These are phyloP conservation scores for Pteropus rufus DNA, from an alignment of 2,797 vertebrate species.

Conservation along the genomic window DNA sequence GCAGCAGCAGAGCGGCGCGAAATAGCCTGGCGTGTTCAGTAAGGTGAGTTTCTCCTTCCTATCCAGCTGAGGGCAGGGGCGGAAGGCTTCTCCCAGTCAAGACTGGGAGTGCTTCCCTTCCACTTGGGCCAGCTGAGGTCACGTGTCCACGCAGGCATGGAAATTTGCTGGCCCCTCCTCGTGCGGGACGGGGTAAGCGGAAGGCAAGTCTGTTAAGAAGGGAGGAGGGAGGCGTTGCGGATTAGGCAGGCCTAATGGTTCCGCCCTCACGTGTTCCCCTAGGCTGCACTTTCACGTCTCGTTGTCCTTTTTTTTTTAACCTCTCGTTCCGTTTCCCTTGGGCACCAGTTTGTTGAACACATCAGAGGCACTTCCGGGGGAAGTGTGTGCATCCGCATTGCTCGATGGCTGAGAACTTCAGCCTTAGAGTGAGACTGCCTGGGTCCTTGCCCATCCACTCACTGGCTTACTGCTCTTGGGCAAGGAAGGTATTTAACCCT, in stretches of 20 bases:
- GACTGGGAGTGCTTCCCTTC: background rate
- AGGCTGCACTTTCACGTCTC: background rate
- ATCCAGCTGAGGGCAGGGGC: background rate
- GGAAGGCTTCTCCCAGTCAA: background rate
- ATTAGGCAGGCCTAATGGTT: rapidly evolving
- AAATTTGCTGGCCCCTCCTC: rapidly evolving
- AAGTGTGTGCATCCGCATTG: rapidly evolving
- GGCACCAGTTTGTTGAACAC: background rate
- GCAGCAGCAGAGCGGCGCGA: rapidly evolving
- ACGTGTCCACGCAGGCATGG: rapidly evolving
- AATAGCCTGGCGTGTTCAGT: rapidly evolving
- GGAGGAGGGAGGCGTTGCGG: background rate
- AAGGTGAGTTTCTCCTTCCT: rapidly evolving
- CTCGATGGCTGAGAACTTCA: background rate
- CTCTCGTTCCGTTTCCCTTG: background rate
- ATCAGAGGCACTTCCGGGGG: background rate
- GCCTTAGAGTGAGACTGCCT: background rate
- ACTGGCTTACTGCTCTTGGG: background rate
- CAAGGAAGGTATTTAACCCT: background rate
- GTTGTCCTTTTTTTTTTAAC: background rate
- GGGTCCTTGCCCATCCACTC: background rate
- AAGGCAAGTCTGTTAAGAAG: no score
- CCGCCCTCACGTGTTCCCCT: rapidly evolving
- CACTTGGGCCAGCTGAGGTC: background rate
- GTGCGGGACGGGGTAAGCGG: rapidly evolving